Conservation (phyloP, 2,888 invertebrate genomes). For the Litoditis marina region DNA sequence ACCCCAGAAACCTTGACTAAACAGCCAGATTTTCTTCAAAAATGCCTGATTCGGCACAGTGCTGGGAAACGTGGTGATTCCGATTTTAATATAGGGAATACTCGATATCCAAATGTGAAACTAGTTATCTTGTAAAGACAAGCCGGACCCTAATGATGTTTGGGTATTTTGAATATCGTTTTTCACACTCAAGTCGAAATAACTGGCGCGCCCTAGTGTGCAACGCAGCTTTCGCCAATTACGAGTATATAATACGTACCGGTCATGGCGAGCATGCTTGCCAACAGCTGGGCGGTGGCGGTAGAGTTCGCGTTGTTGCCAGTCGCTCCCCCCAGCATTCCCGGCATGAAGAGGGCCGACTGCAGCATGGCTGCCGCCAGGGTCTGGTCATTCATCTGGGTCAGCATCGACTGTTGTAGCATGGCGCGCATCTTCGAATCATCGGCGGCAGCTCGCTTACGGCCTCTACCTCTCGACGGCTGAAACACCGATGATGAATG, state of each 20-base stretch:
- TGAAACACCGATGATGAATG: background rate
- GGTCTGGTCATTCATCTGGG: slow-evolving; percentile 13
- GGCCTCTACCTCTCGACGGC: background rate
- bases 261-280: background rate
- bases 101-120: too few species aligned
- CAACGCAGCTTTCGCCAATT: too few species aligned
- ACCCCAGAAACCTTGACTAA: too few species aligned
- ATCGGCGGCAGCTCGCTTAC: background rate
- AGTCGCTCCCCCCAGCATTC: slow-evolving; percentile 15
- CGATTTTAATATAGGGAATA: too few species aligned
- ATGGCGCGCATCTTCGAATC: slow-evolving; percentile 18
- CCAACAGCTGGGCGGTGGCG: background rate
- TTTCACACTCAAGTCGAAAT: too few species aligned
- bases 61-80: too few species aligned
- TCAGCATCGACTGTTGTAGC: slow-evolving; percentile 53
- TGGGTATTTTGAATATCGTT: background rate
- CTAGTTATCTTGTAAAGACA: too few species aligned
- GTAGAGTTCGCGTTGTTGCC: slow-evolving; percentile 6
- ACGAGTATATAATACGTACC: too few species aligned
- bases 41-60: too few species aligned
- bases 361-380: slow-evolving; percentile 24
- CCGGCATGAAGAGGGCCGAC: slow-evolving; percentile 21
- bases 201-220: too few species aligned
- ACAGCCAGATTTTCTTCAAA: too few species aligned
- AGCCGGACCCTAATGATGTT: background rate